phyloP scores from a whole-genome alignment of 2,797 vertebrate genomes.

The Sitta carolinensis region DNA sequence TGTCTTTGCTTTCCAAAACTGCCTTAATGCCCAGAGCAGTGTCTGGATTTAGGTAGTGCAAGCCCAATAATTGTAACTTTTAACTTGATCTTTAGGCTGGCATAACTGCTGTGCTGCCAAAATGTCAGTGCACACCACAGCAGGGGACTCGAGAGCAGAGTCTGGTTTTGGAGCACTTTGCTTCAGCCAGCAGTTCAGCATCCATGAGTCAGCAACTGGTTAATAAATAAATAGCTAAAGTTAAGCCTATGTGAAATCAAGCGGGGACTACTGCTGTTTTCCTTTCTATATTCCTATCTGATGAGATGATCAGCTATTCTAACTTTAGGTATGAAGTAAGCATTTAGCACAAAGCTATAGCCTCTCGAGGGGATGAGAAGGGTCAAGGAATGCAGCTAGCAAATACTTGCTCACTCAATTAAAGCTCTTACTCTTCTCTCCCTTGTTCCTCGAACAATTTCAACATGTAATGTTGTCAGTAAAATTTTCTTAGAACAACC shows the following conservation, averaged over 20 bases:
- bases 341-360: neutral
- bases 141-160: neutral
- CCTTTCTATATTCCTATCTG: neutral
- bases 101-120: neutral
- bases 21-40: neutral
- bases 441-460: neutral
- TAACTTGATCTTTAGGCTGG: neutral
- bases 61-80: neutral
- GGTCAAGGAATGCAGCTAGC: neutral
- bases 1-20: neutral
- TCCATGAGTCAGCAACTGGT: neutral
- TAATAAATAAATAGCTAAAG: neutral
- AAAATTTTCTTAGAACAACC: neutral
- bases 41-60: neutral
- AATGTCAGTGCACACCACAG: neutral
- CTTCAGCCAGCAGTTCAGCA: neutral
- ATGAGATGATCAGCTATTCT: neutral
- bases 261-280: neutral
- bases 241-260: neutral
- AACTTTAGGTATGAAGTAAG: neutral
- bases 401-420: neutral
- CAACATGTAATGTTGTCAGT: neutral
- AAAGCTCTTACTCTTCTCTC: neutral
- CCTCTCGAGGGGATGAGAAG: neutral
- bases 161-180: neutral